phyloP scores from a whole-genome alignment of 2,888 invertebrate species.

The Leptopterna dolabrata region DNA sequence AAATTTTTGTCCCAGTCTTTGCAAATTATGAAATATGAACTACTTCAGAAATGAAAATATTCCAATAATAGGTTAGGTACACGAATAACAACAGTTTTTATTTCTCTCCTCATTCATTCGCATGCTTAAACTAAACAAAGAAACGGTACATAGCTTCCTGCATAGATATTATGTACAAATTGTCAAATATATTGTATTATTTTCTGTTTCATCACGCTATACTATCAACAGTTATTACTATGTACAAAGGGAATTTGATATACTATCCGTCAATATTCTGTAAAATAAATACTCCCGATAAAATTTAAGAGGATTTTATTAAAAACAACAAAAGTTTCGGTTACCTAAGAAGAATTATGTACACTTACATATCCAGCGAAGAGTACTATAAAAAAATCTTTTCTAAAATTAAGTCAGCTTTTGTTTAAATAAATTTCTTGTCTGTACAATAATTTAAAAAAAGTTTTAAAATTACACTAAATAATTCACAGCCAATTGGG shows the following conservation, averaged over 20 bases:
- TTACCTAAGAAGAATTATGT: slow-evolving; percentile 10
- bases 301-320: neutral
- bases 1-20: slow-evolving; percentile 47
- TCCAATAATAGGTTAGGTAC: neutral
- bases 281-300: slow-evolving; percentile 49
- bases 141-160: slow-evolving; percentile 44
- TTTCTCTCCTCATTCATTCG: slow-evolving; percentile 9
- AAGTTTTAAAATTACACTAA: slow-evolving; percentile 43
- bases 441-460: slow-evolving; percentile 50
- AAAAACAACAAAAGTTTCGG: neutral
- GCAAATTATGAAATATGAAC: slow-evolving; percentile 37
- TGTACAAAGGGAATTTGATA: slow-evolving; percentile 11
- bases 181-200: neutral
- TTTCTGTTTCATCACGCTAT: neutral
- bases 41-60: neutral
- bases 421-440: slow-evolving; percentile 11
- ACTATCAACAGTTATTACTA: neutral
- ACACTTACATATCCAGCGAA: neutral
- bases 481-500: slow-evolving; percentile 54
- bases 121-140: slow-evolving; percentile 5
- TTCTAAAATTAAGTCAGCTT: neutral
- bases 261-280: slow-evolving; percentile 31
- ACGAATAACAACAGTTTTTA: neutral
- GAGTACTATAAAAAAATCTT: slow-evolving; percentile 21
- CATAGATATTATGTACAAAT: neutral